These are phyloP conservation scores for Podocnemis expansa DNA, from an alignment of 2,113 vertebrate genomes.

Conservation along the genomic window DNA sequence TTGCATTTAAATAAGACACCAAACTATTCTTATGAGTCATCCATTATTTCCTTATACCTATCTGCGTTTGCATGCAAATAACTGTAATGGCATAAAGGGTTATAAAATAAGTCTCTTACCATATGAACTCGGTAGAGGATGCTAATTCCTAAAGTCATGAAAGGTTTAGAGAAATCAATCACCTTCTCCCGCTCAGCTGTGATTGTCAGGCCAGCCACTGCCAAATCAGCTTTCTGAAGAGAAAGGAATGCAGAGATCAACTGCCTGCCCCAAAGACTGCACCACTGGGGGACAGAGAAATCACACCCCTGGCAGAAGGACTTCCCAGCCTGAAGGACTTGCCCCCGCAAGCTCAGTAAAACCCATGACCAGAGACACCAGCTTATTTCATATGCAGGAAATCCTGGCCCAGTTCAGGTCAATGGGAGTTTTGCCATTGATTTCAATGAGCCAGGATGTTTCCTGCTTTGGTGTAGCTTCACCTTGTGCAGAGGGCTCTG, in stretches of 20 bases:
- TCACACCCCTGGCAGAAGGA: rapidly evolving
- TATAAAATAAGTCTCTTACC: conserved; percentile 84
- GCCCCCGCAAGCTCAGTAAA: background rate
- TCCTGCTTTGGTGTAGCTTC: background rate
- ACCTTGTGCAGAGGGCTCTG: background rate
- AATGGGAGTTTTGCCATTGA: background rate
- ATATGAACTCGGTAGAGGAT: conserved; percentile 97
- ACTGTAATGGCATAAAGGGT: conserved; percentile 59
- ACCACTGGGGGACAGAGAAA: rapidly evolving
- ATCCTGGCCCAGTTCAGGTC: background rate
- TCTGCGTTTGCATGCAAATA: conserved; percentile 68
- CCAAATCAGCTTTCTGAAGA: conserved; percentile 95
- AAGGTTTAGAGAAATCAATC: conserved; percentile 98
- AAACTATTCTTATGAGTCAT: conserved; percentile 69
- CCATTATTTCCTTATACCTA: conserved; percentile 51
- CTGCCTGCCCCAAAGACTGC: background rate
- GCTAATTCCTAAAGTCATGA: conserved; percentile 98
- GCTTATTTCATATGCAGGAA: rapidly evolving
- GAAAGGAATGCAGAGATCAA: background rate
- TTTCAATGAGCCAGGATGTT: background rate
- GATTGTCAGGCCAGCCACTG: conserved; percentile 95
- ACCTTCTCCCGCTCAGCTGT: conserved; percentile 97
- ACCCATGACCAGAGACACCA: background rate
- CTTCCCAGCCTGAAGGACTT: background rate
- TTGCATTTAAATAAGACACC: conserved; percentile 63